Conservation (phyloP, 2,113 vertebrate species). For the Pedionomus torquatus region DNA sequence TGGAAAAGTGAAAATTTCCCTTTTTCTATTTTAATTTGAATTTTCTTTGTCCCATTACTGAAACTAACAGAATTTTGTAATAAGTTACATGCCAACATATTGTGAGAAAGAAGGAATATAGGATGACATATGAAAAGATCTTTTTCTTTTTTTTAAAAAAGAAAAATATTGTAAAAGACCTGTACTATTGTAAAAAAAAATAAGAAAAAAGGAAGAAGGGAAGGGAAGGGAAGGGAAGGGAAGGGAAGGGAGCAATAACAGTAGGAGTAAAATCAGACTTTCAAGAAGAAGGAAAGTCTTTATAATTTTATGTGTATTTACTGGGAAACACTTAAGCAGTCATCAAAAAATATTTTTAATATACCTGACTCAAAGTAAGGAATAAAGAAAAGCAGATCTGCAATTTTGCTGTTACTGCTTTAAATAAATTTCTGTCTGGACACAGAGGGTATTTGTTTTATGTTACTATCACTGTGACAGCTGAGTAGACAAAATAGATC, state of each 20-base stretch:
- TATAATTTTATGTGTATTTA: background rate
- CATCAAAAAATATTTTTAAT: background rate
- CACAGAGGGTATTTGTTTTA: background rate
- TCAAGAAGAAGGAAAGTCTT: background rate
- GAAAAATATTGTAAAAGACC: background rate
- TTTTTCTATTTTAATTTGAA: background rate
- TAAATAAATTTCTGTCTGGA: background rate
- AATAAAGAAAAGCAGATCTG: background rate
- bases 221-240: background rate
- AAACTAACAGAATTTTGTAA: background rate
- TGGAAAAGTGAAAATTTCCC: background rate
- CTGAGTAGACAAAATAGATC: background rate
- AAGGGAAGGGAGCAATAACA: background rate
- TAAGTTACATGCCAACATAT: rapidly evolving
- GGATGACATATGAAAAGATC: too few relatives aligned
- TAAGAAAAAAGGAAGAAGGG: too few relatives aligned
- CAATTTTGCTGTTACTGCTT: background rate
- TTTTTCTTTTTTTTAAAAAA: background rate
- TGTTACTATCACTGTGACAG: background rate
- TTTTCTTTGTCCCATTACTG: background rate
- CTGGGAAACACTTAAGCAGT: background rate
- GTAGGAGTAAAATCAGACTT: background rate
- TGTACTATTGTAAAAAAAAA: background rate
- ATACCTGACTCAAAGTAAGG: background rate
- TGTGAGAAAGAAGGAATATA: background rate